Base-by-base conservation (phyloP, 1,140 invertebrate species). In the Ganaspis sp. region DNA sequence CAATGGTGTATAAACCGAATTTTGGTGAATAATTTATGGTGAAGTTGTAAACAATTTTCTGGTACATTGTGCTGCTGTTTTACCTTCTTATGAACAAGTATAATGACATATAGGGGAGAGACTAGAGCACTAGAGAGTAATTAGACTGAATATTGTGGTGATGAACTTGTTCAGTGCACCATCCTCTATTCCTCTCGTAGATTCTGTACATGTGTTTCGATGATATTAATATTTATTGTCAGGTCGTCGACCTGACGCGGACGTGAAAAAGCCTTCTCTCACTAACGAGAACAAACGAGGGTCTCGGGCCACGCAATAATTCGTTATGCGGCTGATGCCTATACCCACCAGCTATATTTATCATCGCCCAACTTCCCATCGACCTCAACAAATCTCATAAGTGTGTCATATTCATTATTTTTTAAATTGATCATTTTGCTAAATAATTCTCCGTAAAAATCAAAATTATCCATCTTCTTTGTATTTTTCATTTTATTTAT, bases 161-260 rank as follows among this genome's bases (percentile, higher is more conserved):
- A 49, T 5, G 45, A 49, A 49, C 45, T 17, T 49, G 45, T 49
- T 19, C 19, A 49, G 19, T 49, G 45, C n/a, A 49, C 45, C 45
- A 23, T 53, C 5, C 49, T 40, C 38, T 40, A 11, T 17, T 26
- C 17, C 19, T 23, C 17, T 21, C 53, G 19, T 54, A 21, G 17
- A 3, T 54, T 54, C 19, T 19, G 23, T 64, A 29, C 26, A 64
- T 64, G 58, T 34, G 58, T 64, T 64, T 64, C 23, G 58, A n/a
- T 64, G 58, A 64, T 64, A 64, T n/a, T 64, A 64, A 64, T 64
- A 64, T 64, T 64, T 64, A 64, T 64, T 64, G 23, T 64, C 58
- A 64, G 58, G 23, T 64, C 58, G 26, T 29, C 23, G 58, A 64
- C 26, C 58, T 34, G 58, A 64, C 58, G 58, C 58, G 58, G 26